Conservation (phyloP, 1,140 invertebrate genomes). For the Drosophila burlai region DNA sequence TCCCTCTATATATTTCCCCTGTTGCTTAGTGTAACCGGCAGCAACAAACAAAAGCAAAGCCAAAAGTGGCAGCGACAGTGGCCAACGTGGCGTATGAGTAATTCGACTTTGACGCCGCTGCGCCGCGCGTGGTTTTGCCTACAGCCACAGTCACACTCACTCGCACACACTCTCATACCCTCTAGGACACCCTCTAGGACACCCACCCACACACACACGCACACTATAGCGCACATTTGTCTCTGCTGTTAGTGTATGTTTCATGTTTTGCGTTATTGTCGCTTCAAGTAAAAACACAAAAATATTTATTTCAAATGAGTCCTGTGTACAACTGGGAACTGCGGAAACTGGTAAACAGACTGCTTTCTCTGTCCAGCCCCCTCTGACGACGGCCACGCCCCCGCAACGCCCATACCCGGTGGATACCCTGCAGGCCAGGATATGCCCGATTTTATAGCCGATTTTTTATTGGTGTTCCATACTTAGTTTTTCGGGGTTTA, state of each 20-base stretch:
- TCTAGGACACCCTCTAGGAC: slow-evolving; percentile 22
- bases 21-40: slow-evolving; percentile 6
- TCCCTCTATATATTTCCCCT: neutral
- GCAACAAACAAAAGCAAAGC: slow-evolving; percentile 27
- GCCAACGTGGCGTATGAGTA: slow-evolving; percentile 80
- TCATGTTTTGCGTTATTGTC: slow-evolving; percentile 83
- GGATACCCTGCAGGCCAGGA: slow-evolving; percentile 16
- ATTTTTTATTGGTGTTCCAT: slow-evolving; percentile 20
- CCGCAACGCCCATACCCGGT: slow-evolving; percentile 17
- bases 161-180: slow-evolving; percentile 12
- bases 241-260: slow-evolving; percentile 58
- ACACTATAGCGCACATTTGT: slow-evolving; percentile 60
- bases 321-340: slow-evolving; percentile 80
- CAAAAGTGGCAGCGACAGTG: slow-evolving; percentile 45
- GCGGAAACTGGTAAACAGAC: slow-evolving; percentile 80
- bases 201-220: neutral
- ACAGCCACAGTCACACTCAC: slow-evolving; percentile 56
- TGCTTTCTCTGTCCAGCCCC: slow-evolving; percentile 41
- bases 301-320: slow-evolving; percentile 84
- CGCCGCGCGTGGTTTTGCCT: slow-evolving; percentile 78
- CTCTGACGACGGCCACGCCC: slow-evolving; percentile 20
- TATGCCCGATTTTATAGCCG: slow-evolving; percentile 1
- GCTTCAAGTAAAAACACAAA: slow-evolving; percentile 83
- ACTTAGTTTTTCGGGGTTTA: neutral
- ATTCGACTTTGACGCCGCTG: slow-evolving; percentile 78